Evolutionary conservation across 2,113 vertebrate genomes (phyloP), one percentile per base, ranked within the genome.

Genomic region (Chlorodrepanis virens): DNA sequence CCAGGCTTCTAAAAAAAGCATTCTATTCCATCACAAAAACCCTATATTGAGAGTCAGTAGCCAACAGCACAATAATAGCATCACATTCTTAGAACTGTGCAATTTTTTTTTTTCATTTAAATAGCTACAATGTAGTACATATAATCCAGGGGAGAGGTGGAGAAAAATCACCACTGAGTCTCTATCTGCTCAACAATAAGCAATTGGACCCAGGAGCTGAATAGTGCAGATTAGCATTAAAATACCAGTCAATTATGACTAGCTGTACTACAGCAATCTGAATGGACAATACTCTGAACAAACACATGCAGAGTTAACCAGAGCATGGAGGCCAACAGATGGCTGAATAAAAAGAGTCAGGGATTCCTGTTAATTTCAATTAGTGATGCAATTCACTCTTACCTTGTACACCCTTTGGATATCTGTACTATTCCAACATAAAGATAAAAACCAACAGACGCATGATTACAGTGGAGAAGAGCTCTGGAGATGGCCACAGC

Each of bases 181-280:
- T 74, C 75, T 89, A 42, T 82, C 44, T 8, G 3, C 22, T 71
- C 44, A 57, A 85, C 71, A 94, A 52, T 42, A 75, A 83, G 65
- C 47, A 94, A 80, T 83, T 63, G 37, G 25, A 57, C 29, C 29
- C 57, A 80, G 82, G 21, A 95, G 35, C 74, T 93, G 89, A 96
- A 94, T 65, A 68, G 67, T 19, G 63, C 65, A 82, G 29, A 89
- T 97, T 85, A 96, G 54, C 85, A 94, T 89, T 80, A 83, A 96
- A 97, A 97, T 94, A 80, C 67, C 79, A 95, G 64, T 54, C 92
- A 93, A 53, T 95, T 96, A 94, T 82, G 90, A 70, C 57, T 88
- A 83, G 78, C 70, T 94, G 45, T 65, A 87, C 60, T 70, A 39
- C 54, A 95, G 89, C 87, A 80, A 88, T 83, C 79, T 87, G 91